Conservation (phyloP, 92 coral and sea anemone species). For the Montipora capitata region DNA sequence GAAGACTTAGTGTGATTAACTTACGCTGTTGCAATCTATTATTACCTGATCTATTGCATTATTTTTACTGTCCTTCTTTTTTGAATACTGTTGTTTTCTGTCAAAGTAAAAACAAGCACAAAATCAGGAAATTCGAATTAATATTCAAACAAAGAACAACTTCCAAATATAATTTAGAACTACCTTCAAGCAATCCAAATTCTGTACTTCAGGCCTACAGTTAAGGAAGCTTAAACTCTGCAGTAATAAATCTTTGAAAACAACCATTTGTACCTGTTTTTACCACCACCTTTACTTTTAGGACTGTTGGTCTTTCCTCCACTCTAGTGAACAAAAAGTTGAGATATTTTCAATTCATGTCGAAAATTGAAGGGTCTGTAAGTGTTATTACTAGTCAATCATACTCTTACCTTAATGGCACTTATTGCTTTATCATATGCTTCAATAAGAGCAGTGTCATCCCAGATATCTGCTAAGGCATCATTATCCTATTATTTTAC, state of each 20-base stretch:
- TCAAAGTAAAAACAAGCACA: neutral
- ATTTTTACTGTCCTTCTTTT: conserved; percentile 64
- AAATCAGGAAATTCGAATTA: no score
- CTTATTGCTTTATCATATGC: conserved; percentile 97
- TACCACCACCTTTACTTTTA: conserved; percentile 66
- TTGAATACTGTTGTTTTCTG: conserved; percentile 36
- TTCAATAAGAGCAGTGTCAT: conserved; percentile 96
- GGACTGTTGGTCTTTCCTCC: conserved; percentile 49
- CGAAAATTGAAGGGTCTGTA: no score
- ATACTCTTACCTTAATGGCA: conserved; percentile 84
- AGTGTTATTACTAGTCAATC: neutral
- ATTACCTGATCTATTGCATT: conserved; percentile 56
- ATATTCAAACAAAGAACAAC: no score
- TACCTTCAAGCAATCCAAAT: no score
- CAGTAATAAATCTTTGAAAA: neutral
- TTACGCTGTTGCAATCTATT: neutral
- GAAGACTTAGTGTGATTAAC: no score
- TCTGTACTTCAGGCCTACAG: no score
- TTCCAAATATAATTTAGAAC: no score
- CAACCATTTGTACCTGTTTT: conserved; percentile 57
- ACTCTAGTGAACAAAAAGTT: neutral
- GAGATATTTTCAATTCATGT: neutral
- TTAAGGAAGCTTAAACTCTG: no score
- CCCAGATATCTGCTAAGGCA: conserved; percentile 89
- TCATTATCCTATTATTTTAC: conserved; percentile 46